These are phyloP conservation scores for Falco peregrinus DNA, from an alignment of 2,797 vertebrate genomes.

Conservation along the genomic window DNA sequence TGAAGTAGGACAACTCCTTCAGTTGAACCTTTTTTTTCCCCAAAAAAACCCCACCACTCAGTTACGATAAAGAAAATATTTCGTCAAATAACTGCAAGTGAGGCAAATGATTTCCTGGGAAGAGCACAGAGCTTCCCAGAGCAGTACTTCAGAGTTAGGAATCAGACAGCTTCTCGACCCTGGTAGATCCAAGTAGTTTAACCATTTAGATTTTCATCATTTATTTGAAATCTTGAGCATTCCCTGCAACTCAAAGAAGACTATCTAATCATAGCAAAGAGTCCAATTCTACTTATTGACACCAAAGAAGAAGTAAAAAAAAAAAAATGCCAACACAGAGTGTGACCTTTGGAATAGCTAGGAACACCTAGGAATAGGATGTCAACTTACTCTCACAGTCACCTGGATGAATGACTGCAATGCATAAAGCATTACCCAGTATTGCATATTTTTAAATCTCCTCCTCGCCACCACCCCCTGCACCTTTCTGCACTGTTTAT, in stretches of 20 bases:
- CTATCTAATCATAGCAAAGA: background rate
- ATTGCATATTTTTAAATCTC: background rate
- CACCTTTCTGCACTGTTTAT: background rate
- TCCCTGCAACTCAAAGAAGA: background rate
- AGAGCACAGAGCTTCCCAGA: background rate
- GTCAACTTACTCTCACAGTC: background rate
- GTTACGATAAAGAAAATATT: background rate
- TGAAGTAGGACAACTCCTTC: background rate
- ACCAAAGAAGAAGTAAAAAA: background rate
- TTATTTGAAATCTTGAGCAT: background rate
- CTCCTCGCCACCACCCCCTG: no score
- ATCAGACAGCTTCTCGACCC: background rate
- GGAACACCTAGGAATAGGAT: background rate
- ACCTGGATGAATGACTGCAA: background rate
- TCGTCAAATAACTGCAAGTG: background rate
- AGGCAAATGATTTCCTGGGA: background rate
- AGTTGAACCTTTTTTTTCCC: background rate
- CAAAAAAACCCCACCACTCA: accelerated
- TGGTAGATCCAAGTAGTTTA: background rate
- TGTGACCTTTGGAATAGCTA: background rate
- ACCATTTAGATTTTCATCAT: background rate
- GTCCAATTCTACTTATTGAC: background rate
- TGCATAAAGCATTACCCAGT: background rate
- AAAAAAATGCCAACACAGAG: background rate
- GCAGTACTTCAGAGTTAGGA: background rate